Percentiles rank a stretch among this genome's conserved stretches.
phyloP scores from a whole-genome alignment of 2,888 invertebrate species.

The Megalurothrips usitatus region DNA sequence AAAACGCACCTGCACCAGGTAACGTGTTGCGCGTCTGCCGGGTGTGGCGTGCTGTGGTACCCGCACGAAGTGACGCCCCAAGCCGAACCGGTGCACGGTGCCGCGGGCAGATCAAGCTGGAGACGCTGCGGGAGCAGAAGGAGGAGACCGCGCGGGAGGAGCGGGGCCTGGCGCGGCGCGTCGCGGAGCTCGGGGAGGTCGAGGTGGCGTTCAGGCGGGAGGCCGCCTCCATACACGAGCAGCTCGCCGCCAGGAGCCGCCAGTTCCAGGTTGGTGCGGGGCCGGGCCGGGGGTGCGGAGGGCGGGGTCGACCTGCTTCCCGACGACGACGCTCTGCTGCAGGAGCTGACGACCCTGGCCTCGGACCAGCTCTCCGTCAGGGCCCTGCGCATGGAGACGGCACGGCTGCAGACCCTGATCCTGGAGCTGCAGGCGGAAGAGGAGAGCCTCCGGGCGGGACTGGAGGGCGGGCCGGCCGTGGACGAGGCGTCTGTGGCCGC shows the following conservation, averaged over 20 bases:
- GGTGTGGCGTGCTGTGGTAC: too few relatives aligned
- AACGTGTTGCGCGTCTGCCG: neutral
- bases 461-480: neutral
- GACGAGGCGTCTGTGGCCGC: neutral
- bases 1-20: neutral
- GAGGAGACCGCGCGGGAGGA: neutral
- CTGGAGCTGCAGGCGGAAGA: neutral
- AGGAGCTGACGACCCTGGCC: neutral
- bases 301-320: neutral
- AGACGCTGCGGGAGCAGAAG: neutral
- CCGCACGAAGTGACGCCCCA: too few relatives aligned
- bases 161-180: neutral
- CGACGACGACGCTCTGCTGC: neutral
- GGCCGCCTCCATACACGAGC: neutral
- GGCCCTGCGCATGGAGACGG: neutral
- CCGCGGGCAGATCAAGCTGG: neutral
- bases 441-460: neutral
- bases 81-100: neutral
- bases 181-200: neutral
- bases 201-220: neutral
- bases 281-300: neutral
- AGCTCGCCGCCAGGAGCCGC: neutral
- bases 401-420: neutral
- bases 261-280: neutral
- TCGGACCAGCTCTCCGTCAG: neutral